A percentile compares a stretch with the other conserved stretches of the same genome.
Evolutionary conservation across 1,140 invertebrate genomes (phyloP).

Genomic region (Drosophila bocki): DNA sequence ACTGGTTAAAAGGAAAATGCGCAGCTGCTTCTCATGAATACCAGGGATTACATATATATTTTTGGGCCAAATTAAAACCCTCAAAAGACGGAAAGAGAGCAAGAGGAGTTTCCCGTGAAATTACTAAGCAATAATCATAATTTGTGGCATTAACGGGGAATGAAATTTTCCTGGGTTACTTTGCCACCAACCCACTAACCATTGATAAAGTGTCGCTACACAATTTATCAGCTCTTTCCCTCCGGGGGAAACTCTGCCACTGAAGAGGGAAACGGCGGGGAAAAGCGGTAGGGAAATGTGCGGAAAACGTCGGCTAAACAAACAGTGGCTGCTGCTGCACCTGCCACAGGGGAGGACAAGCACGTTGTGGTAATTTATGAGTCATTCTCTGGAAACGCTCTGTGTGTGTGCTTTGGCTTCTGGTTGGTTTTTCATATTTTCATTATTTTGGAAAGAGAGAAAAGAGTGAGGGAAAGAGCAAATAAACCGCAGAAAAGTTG

Average conservation of each 20-base stretch:
- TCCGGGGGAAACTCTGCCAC: slow-evolving; percentile 4
- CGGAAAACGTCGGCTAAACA: slow-evolving; percentile 23
- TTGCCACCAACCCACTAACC: neutral
- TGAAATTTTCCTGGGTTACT: slow-evolving; percentile 34
- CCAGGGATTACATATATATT: slow-evolving; percentile 36
- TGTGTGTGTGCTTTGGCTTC: slow-evolving; percentile 8
- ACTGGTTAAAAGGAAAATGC: slow-evolving; percentile 13
- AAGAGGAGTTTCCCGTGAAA: slow-evolving; percentile 34
- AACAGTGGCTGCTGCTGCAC: slow-evolving; percentile 60
- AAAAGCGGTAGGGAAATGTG: slow-evolving; percentile 8
- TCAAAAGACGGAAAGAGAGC: neutral
- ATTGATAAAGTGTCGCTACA: slow-evolving; percentile 59
- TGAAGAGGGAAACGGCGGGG: neutral
- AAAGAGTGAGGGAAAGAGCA: slow-evolving; percentile 12
- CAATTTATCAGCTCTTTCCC: slow-evolving; percentile 48
- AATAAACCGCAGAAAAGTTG: slow-evolving; percentile 65
- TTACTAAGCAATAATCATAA: slow-evolving; percentile 80
- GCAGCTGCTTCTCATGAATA: slow-evolving; percentile 44
- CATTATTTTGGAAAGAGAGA: slow-evolving; percentile 49
- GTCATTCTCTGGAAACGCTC: slow-evolving; percentile 59
- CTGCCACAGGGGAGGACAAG: slow-evolving; percentile 63
- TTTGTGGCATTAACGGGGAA: slow-evolving; percentile 66
- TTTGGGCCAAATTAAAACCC: slow-evolving; percentile 55
- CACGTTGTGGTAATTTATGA: slow-evolving; percentile 74
- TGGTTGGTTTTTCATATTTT: slow-evolving; percentile 49